These are phyloP conservation scores for Cheilosia vulpina DNA, from an alignment of 2,888 invertebrate genomes.

Conservation along the genomic window DNA sequence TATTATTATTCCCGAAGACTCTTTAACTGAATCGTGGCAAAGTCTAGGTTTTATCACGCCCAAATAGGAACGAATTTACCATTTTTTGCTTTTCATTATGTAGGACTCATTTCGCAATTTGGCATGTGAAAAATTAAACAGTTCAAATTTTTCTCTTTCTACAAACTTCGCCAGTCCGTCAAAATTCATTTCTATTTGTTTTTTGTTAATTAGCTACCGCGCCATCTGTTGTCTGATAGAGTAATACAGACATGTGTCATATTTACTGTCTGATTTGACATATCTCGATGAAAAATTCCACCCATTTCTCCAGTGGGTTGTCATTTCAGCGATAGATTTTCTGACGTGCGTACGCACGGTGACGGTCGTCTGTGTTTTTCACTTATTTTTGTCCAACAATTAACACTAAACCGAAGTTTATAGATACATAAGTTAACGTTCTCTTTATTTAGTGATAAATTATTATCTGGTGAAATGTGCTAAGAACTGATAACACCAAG, in stretches of 20 bases:
- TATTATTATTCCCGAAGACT: too few relatives aligned
- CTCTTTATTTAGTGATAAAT: conserved; percentile 45
- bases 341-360: conserved; percentile 32
- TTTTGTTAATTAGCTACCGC: not conserved
- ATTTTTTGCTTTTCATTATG: too few relatives aligned
- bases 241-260: not conserved
- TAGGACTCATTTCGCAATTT: too few relatives aligned
- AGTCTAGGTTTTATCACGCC: too few relatives aligned
- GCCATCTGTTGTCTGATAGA: conserved; percentile 36
- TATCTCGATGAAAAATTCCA: conserved; percentile 25
- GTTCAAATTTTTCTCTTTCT: too few relatives aligned
- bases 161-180: too few relatives aligned
- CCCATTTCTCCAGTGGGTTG: conserved; percentile 61
- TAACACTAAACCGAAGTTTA: conserved; percentile 19
- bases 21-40: too few relatives aligned
- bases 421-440: conserved; percentile 14
- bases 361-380: conserved; percentile 45
- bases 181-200: too few relatives aligned
- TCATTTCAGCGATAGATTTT: conserved; percentile 55
- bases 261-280: conserved; percentile 28
- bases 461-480: conserved; percentile 46
- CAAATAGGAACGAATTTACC: too few relatives aligned
- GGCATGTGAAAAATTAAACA: too few relatives aligned
- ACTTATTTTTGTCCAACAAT: conserved; percentile 26
- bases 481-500: conserved; percentile 61